A percentile compares a stretch with the other conserved stretches of the same genome.
phyloP scores from a whole-genome alignment of 2,113 vertebrate genomes.

The Odontesthes bonariensis region DNA sequence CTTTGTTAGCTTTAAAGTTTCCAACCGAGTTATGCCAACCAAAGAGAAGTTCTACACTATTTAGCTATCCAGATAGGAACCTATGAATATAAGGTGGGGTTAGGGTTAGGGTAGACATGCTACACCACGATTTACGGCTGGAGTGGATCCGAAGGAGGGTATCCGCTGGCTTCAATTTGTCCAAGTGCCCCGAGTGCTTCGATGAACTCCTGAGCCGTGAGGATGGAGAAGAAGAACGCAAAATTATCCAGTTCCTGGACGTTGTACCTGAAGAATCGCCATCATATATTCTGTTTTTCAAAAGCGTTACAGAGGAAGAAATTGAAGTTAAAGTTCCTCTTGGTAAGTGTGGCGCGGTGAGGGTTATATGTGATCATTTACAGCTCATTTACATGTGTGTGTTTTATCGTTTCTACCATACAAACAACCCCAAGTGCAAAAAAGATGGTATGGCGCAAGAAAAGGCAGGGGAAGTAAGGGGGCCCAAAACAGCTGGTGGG shows the following conservation, averaged over 20 bases:
- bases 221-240: constrained; percentile 78
- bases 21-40: no score
- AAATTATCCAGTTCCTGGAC: constrained; percentile 84
- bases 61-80: no score
- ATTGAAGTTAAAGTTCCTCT: constrained; percentile 70
- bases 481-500: no score
- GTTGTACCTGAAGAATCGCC: constrained; percentile 61
- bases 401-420: no score
- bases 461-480: no score
- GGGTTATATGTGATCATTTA: no score
- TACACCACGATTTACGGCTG: constrained; percentile 84
- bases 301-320: constrained; percentile 71
- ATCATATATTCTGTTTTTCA: constrained; percentile 84
- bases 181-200: constrained; percentile 73
- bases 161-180: constrained; percentile 75
- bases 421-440: no score
- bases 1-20: no score
- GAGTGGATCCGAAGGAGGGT: constrained; percentile 87
- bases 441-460: no score
- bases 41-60: no score
- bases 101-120: not conserved
- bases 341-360: constrained; percentile 80
- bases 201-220: constrained; percentile 86
- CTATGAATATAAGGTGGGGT: constrained; percentile 18
- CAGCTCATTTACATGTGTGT: no score